These are phyloP conservation scores for Azorinus chamasolen DNA, from an alignment of 2,888 invertebrate species.

Conservation along the genomic window DNA sequence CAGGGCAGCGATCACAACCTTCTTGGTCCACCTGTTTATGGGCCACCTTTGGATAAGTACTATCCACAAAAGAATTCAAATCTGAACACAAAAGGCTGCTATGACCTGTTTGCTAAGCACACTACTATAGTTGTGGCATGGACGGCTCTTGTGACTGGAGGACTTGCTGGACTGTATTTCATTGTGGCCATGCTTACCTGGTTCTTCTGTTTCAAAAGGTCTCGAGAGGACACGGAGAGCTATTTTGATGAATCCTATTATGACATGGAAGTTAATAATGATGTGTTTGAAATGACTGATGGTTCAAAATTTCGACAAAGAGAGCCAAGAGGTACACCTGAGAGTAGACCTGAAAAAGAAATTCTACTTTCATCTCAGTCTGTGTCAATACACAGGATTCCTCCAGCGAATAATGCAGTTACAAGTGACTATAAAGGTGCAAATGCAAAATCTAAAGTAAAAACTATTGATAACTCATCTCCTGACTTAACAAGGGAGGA, in stretches of 20 bases:
- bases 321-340: background rate
- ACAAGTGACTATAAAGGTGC: too few species aligned
- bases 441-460: too few species aligned
- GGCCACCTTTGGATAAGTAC: conserved; percentile 38
- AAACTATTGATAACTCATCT: too few species aligned
- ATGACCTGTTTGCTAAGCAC: conserved; percentile 28
- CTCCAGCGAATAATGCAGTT: too few species aligned
- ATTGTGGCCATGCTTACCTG: conserved; percentile 56
- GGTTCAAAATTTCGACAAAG: background rate
- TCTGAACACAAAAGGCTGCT: conserved; percentile 57
- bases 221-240: conserved; percentile 39
- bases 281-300: background rate
- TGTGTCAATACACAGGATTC: too few species aligned
- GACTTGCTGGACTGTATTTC: conserved; percentile 51
- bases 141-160: conserved; percentile 40
- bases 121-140: conserved; percentile 12
- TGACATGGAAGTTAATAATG: conserved; percentile 36
- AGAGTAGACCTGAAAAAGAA: background rate
- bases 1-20: conserved; percentile 52
- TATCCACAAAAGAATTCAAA: conserved; percentile 37
- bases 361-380: too few species aligned
- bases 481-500: background rate
- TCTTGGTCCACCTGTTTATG: conserved; percentile 59
- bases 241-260: conserved; percentile 43
- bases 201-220: conserved; percentile 62